A percentile compares a stretch with the other conserved stretches of the same genome.
phyloP scores from a whole-genome alignment of 2,113 vertebrate species.

The Capricornis sumatraensis region DNA sequence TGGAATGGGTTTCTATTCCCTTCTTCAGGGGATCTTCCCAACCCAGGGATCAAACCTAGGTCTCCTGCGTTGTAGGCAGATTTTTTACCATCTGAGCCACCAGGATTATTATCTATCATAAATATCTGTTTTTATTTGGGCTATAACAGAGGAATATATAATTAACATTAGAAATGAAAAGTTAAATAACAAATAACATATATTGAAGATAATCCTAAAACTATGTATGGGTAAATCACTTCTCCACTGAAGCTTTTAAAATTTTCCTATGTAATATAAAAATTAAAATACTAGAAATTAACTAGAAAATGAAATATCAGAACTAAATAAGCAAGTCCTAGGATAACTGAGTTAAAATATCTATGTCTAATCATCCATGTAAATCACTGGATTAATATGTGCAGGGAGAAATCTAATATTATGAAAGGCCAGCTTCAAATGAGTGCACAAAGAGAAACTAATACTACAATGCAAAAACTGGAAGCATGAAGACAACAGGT shows the following conservation, averaged over 20 bases:
- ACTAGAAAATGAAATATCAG: not conserved
- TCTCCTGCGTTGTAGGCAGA: accelerated
- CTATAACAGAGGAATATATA: not conserved
- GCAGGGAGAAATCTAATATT: not conserved
- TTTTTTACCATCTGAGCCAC: not conserved
- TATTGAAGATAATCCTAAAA: not conserved
- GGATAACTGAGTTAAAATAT: not conserved
- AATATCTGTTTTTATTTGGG: not conserved
- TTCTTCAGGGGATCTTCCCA: not conserved
- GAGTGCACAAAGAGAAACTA: not conserved
- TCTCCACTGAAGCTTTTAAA: not conserved
- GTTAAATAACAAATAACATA: not conserved
- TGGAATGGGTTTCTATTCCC: not conserved
- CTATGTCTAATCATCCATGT: not conserved
- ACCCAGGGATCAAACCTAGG: not conserved
- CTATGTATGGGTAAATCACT: not conserved
- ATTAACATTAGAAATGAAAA: not conserved
- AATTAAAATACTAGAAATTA: not conserved
- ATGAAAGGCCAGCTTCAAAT: not conserved
- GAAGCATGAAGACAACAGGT: not conserved
- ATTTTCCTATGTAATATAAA: not conserved
- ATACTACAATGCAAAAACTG: not conserved
- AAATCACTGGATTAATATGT: not conserved
- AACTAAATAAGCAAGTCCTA: not conserved
- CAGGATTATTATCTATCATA: not conserved